Evolutionary conservation across 2,113 vertebrate genomes (phyloP).

Genomic region (Hydropotes inermis): DNA sequence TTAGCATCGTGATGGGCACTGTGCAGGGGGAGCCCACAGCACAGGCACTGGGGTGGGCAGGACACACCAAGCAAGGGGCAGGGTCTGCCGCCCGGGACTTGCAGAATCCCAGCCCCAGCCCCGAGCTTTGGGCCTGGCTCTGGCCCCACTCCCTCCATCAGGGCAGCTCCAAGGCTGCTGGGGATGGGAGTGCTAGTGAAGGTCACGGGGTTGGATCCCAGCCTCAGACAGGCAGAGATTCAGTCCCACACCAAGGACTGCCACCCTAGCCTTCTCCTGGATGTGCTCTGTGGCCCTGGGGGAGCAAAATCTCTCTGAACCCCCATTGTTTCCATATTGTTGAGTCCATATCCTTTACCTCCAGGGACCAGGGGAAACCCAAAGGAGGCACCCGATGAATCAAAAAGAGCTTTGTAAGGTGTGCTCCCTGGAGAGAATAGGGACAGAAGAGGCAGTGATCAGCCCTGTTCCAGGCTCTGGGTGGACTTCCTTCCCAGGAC

Average conservation of each 20-base stretch:
- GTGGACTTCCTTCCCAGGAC: not conserved
- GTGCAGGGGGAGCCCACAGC: not conserved
- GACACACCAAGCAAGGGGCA: not conserved
- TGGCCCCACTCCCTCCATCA: not conserved
- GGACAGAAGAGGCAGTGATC: not conserved
- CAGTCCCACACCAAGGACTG: not conserved
- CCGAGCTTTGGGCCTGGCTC: not conserved
- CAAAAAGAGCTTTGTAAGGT: not conserved
- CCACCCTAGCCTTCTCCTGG: not conserved
- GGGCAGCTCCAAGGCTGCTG: not conserved
- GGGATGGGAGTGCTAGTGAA: not conserved
- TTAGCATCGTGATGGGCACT: fast-evolving
- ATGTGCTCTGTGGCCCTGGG: not conserved
- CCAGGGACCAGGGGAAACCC: not conserved
- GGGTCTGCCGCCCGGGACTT: not conserved
- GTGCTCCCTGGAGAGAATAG: not conserved
- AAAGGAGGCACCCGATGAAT: not conserved
- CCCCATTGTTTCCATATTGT: not conserved
- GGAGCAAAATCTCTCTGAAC: not conserved
- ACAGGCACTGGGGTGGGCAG: not conserved
- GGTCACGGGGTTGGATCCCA: not conserved
- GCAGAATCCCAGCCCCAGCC: not conserved
- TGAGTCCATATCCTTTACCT: not conserved
- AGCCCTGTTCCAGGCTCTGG: not conserved
- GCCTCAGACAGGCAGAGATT: not conserved